Evolutionary conservation across 2,888 invertebrate species (phyloP).

Genomic region (Amphipyra berbera): DNA sequence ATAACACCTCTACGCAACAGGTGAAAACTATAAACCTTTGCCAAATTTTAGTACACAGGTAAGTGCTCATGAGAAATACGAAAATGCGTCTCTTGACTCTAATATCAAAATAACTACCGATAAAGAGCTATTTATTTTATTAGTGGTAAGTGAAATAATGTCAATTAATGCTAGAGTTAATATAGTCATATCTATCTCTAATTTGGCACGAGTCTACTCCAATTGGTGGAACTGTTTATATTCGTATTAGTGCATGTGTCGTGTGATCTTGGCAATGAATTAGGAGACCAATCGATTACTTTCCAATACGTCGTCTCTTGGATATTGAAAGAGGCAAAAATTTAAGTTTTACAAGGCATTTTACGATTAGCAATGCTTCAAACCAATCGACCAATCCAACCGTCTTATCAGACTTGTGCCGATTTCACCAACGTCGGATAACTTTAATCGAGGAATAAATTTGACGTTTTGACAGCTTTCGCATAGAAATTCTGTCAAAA

Average conservation of each 20-base stretch:
- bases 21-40: constrained; percentile 36
- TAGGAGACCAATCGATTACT: constrained; percentile 1
- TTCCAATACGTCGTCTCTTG: not conserved
- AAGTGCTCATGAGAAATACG: constrained; percentile 19
- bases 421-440: too few species aligned
- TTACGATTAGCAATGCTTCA: too few species aligned
- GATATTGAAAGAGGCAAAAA: not conserved
- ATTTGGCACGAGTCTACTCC: constrained; percentile 31
- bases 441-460: too few species aligned
- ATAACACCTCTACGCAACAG: constrained; percentile 30
- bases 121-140: too few species aligned
- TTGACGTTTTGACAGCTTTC: too few species aligned
- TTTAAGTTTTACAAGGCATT: too few species aligned
- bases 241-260: not conserved
- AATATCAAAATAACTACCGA: constrained; percentile 9
- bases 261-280: constrained; percentile 17
- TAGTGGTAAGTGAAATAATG: not conserved
- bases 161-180: constrained; percentile 12
- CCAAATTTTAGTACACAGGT: constrained; percentile 27
- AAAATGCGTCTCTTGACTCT: constrained; percentile 6
- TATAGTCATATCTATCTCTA: not conserved
- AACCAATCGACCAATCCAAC: too few species aligned
- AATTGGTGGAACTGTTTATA: not conserved
- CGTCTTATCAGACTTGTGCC: too few species aligned
- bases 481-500: too few species aligned